These are phyloP conservation scores for Pipa parva DNA, from an alignment of 2,113 vertebrate genomes.

Conservation along the genomic window DNA sequence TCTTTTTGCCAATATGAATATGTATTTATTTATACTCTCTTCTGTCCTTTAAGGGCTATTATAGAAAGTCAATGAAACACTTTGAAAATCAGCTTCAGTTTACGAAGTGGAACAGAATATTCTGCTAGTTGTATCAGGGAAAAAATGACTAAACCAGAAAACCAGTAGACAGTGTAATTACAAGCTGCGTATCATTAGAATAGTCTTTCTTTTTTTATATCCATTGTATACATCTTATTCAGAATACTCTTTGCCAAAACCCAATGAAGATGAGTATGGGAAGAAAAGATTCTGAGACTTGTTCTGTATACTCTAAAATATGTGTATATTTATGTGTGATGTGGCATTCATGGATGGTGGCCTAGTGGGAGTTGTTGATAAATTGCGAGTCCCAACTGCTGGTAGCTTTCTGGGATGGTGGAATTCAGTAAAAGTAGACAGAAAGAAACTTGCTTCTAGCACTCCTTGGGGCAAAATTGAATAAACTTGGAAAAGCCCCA, in stretches of 20 bases:
- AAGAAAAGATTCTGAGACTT: too few relatives aligned
- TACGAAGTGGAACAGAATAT: slow-evolving; percentile 5
- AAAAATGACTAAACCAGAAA: not conserved
- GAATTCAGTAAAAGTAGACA: too few relatives aligned
- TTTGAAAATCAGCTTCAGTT: slow-evolving; percentile 11
- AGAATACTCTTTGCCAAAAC: not conserved
- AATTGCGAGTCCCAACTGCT: too few relatives aligned
- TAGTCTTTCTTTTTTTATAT: not conserved
- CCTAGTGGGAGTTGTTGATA: too few relatives aligned
- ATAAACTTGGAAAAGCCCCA: too few relatives aligned
- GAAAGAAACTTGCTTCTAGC: too few relatives aligned
- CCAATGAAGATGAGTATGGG: not conserved
- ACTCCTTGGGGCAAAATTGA: too few relatives aligned
- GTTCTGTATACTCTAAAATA: too few relatives aligned
- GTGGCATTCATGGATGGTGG: too few relatives aligned
- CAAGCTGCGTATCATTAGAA: slow-evolving; percentile 1
- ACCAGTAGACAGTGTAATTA: not conserved
- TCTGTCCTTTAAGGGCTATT: not conserved
- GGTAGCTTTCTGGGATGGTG: too few relatives aligned
- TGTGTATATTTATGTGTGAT: too few relatives aligned
- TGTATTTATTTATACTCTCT: slow-evolving; percentile 29
- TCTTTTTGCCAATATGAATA: slow-evolving; percentile 31
- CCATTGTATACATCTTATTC: not conserved
- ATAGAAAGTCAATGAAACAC: slow-evolving; percentile 11
- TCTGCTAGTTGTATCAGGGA: not conserved